phyloP scores from a whole-genome alignment of 2,113 vertebrate genomes.

The Myrmecobius fasciatus region DNA sequence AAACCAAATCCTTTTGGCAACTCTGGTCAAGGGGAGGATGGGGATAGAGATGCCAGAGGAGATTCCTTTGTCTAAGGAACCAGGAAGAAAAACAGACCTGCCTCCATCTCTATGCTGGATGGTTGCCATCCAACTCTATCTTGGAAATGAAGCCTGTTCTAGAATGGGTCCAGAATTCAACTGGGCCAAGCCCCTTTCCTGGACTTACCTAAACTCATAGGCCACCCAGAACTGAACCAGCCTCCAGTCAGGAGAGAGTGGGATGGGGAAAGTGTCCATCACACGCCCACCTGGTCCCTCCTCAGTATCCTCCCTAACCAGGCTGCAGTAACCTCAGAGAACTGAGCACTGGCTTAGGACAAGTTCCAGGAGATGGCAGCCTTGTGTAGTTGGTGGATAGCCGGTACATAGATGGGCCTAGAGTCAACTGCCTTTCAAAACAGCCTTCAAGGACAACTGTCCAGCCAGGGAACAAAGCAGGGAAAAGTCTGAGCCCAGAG shows the following conservation, averaged over 20 bases:
- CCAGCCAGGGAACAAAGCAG: neutral
- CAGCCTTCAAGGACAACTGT: neutral
- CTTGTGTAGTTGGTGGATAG: neutral
- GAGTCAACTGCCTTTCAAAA: neutral
- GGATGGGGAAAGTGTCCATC: neutral
- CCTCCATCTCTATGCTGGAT: neutral
- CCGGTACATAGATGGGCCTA: neutral
- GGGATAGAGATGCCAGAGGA: neutral
- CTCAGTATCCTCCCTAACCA: neutral
- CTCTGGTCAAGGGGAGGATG: neutral
- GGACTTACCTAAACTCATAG: neutral
- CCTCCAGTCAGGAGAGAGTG: neutral
- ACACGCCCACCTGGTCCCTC: neutral
- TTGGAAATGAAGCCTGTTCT: neutral
- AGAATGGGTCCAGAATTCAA: neutral
- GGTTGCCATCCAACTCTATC: neutral
- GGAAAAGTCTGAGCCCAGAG: neutral
- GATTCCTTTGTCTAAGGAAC: neutral
- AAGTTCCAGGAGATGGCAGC: slow-evolving; percentile 55
- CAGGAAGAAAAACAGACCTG: neutral
- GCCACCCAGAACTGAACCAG: neutral
- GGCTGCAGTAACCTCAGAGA: neutral
- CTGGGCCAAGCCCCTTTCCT: neutral
- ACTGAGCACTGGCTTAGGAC: neutral
- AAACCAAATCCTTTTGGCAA: neutral